A percentile compares a stretch with the other conserved stretches of the same genome.
These are phyloP conservation scores for Pavo muticus DNA, from an alignment of 2,113 vertebrate species.

Conservation along the genomic window DNA sequence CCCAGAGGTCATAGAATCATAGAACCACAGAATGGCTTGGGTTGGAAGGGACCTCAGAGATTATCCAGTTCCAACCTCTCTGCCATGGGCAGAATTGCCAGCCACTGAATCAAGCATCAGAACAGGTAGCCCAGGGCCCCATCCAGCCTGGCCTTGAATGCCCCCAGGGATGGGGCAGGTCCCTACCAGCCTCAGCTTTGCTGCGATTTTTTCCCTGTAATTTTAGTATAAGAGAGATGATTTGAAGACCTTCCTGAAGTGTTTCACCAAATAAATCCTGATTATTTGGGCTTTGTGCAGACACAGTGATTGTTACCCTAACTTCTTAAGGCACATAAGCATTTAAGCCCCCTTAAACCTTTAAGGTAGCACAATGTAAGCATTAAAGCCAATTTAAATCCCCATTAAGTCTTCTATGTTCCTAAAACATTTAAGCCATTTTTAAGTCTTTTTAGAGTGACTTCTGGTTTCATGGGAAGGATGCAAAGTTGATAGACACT, in stretches of 20 bases:
- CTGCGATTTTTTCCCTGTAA: neutral
- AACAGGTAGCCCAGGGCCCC: too few relatives aligned
- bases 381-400: conserved; percentile 54
- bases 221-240: neutral
- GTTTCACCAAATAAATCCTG: conserved; percentile 35
- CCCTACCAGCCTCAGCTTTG: neutral
- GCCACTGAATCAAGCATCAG: too few relatives aligned
- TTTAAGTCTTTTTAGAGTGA: conserved; percentile 47
- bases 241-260: conserved; percentile 17
- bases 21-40: too few relatives aligned
- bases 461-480: conserved; percentile 29
- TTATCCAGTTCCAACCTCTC: too few relatives aligned
- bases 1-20: neutral
- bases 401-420: conserved; percentile 53
- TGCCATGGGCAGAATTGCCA: too few relatives aligned
- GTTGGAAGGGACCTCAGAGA: too few relatives aligned
- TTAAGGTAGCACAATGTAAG: conserved; percentile 65
- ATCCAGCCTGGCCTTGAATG: too few relatives aligned
- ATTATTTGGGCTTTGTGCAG: conserved; percentile 59
- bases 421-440: conserved; percentile 60
- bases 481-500: neutral
- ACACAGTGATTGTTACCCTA: conserved; percentile 54
- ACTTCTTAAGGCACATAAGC: conserved; percentile 63
- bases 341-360: conserved; percentile 64
- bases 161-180: too few relatives aligned